Evolutionary conservation across 2,797 vertebrate genomes (phyloP), one percentile per base, ranked within the genome.

Genomic region (Silurus aristotelis): DNA sequence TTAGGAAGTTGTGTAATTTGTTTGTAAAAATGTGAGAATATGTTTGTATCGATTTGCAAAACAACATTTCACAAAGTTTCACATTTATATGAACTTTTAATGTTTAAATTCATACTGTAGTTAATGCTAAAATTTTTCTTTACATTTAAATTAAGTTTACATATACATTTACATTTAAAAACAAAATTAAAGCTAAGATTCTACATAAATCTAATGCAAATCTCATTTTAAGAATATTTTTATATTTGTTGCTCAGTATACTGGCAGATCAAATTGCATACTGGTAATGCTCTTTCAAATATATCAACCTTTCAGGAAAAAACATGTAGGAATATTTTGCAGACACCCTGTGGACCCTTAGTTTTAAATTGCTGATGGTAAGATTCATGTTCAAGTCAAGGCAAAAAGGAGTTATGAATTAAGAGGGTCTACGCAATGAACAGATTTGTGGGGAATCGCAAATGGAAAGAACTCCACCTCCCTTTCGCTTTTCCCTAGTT

Each of bases 381-480:
- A 75, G 3, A n/a, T 55, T 14, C 22, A 56, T 15, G n/a, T 25
- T 8, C 48, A 8, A 55, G 19, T 46, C 10, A 70, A 43, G 14
- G 43, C 17, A 70, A 17, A 43, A 70, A 73, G 48, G 55, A 60
- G 27, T 61, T 78, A 61, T 61, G 58, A 63, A 22, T 8, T 61
- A 63, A 79, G 2, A 61, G 61, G n/a, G 58, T 64, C 43, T 38
- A 6, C 1, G 58, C 84, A 83, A 80, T 63, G 87, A 88, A 52
- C 84, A 88, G 82, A 84, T 77, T 84, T 15, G 31, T 72, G 86
- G 46, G 66, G 66, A 84, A 88, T 86, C 78, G 78, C 71, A 88
- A 58, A 78, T 79, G 66, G 13, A 83, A 82, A 88, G 43, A 79
- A 43, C 64, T 86, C 83, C 80, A 79, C 78, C 78, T 82, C 52